Base-by-base conservation (phyloP, 2,797 vertebrate species). In the Lepidocolaptes lacrymiger region DNA sequence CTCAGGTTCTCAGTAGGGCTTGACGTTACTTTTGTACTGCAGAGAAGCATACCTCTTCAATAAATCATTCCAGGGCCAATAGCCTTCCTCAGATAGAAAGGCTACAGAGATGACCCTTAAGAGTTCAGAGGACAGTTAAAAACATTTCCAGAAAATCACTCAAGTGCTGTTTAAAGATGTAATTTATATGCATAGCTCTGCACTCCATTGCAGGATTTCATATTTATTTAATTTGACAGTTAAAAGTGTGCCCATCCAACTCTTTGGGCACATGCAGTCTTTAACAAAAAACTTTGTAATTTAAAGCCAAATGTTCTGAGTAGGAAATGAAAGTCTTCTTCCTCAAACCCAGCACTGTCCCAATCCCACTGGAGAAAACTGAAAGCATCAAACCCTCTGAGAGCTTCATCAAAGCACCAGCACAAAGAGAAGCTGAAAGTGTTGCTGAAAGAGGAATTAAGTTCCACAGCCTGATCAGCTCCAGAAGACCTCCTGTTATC, bases 121-220 rank as follows among this genome's bases (percentile, higher is more conserved):
- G 64, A 95, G 86, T 89, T 93, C 91, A 95, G 80, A 88, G 67
- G 30, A 96, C 55, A 91, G 74, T 63, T 87, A 41, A 93, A 96
- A 96, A 97, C 88, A 89, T 91, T 96, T 94, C 88, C 93, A 95
- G 90, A 93, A 94, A 94, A 94, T 89, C 86, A 91, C 67, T 94
- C 86, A 93, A 95, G 86, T 85, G 77, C 88, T 95, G 88, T 82
- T 97, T 97, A 94, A 96, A 94, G 94, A 96, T 87, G 93, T 95
- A 95, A 96, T 96, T 97, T 96, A 96, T 95, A 96, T 96, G 96
- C 96, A 97, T 81, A 95, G 94, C 83, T 95, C 91, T 37, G 32
- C 83, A 89, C 75, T 80, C 71, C 75, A 72, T 72, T 78, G 95
- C 75, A 91, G 78, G 81, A 87, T 96, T 96, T 96, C 95, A 96